Evolutionary conservation across 1,140 invertebrate species (phyloP).

Genomic region (Pristionchus pacificus): DNA sequence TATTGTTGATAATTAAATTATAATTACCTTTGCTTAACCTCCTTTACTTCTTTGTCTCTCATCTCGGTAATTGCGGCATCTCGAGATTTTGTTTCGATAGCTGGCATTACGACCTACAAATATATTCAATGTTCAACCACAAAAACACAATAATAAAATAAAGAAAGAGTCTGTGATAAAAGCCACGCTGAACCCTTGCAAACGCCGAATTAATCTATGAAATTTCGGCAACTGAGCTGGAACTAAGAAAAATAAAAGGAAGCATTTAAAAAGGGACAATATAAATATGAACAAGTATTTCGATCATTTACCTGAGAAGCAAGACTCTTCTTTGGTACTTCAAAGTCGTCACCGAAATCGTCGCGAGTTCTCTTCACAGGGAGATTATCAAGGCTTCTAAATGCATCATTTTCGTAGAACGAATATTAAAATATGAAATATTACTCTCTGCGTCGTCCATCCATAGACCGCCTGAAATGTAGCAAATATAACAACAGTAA

Average conservation of each 20-base stretch:
- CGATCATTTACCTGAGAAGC: background rate
- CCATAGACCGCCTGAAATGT: too few relatives aligned
- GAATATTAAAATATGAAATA: too few relatives aligned
- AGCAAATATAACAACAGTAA: background rate
- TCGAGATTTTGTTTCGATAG: conserved; percentile 20
- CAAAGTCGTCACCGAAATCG: background rate
- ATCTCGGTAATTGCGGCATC: conserved; percentile 15
- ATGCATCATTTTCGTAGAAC: too few relatives aligned
- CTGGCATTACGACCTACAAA: conserved; percentile 17
- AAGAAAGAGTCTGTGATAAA: too few relatives aligned
- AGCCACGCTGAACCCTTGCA: too few relatives aligned
- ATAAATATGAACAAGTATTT: too few relatives aligned
- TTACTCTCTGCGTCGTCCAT: too few relatives aligned
- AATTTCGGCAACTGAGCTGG: background rate
- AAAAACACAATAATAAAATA: too few relatives aligned
- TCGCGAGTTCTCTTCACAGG: background rate
- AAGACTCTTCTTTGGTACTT: background rate
- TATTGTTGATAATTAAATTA: background rate
- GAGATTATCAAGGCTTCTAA: background rate
- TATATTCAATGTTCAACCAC: background rate
- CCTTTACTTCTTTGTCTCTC: conserved; percentile 14
- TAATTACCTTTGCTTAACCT: conserved; percentile 14
- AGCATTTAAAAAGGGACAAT: background rate
- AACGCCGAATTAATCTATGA: too few relatives aligned
- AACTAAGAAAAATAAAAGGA: background rate